These are phyloP conservation scores for Ailuropoda melanoleuca DNA, from an alignment of 2,113 vertebrate genomes.

Conservation along the genomic window DNA sequence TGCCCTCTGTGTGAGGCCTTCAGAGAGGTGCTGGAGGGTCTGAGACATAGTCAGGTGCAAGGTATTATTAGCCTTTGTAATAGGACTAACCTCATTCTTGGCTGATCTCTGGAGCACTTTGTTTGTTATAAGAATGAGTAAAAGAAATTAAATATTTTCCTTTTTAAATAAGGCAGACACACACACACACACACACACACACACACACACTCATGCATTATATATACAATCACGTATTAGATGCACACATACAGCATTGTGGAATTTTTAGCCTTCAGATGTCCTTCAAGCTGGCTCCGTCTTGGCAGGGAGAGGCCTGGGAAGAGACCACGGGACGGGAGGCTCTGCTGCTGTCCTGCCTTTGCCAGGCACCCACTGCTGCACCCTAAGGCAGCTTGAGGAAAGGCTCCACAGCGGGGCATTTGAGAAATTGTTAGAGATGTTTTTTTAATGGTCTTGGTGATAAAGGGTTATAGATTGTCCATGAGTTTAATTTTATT, in stretches of 20 bases:
- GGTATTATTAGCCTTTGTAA: not conserved
- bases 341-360: not conserved
- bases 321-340: not conserved
- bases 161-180: not conserved
- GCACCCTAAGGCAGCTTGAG: not conserved
- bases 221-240: not conserved
- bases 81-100: not conserved
- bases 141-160: not conserved
- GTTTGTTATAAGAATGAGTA: constrained; percentile 19
- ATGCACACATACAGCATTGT: not conserved
- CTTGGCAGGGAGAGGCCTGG: not conserved
- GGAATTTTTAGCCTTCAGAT: not conserved
- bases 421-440: not conserved
- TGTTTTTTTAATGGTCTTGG: not conserved
- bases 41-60: not conserved
- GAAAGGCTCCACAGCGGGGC: not conserved
- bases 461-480: not conserved
- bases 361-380: not conserved
- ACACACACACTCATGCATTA: not conserved
- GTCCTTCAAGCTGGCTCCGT: not conserved
- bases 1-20: not conserved
- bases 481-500: constrained; percentile 50
- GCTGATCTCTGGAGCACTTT: not conserved
- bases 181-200: not conserved
- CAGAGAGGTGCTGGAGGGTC: not conserved